Evolutionary conservation across 2,797 vertebrate species (phyloP), one percentile per base, ranked within the genome.

Genomic region (Lateolabrax maculatus): DNA sequence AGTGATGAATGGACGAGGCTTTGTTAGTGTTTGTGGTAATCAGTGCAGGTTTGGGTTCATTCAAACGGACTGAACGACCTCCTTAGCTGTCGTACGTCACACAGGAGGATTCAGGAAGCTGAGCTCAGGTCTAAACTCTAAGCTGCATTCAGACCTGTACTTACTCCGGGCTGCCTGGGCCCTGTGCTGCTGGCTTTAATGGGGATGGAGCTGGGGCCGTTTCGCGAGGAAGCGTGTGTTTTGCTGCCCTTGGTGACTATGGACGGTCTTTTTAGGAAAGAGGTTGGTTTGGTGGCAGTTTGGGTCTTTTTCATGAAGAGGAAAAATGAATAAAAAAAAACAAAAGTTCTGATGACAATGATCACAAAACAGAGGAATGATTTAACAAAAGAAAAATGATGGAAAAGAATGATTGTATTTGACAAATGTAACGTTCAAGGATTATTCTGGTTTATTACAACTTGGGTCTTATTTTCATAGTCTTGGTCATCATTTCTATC

Each of bases 251-350:
- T 92, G 93, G 93, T 91, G 94, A 94, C 85, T 88, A 91, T 80
- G 85, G 94, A 86, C 27, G 95, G 93, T 92, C 89, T 83, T 89
- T 95, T 95, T 85, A 91, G 94, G 94, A 92, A 90, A 80, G 91
- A 91, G 89, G 94, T 91, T 85, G 95, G 91, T 94, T 94, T 96
- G 93, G 94, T 93, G 94, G 94, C 91, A 85, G 96, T 92, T 94
- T 95, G 95, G 92, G 92, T 91, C 93, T 95, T 96, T 95, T 96
- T 94, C 88, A 80, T 85, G 70, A 86, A 51, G 72, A 83, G 61
- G 74, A 63, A 69, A 81, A 78, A 89, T 74, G 62, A 62, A 79
- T 68, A 23, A 85, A 53, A 84, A 52, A 87, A 80, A 89, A 87
- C 19, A 83, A 87, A 77, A 41, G 11, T 27, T 82, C 69, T 5